Evolutionary conservation across 2,888 invertebrate species (phyloP).

Genomic region (Charanyca ferruginea): DNA sequence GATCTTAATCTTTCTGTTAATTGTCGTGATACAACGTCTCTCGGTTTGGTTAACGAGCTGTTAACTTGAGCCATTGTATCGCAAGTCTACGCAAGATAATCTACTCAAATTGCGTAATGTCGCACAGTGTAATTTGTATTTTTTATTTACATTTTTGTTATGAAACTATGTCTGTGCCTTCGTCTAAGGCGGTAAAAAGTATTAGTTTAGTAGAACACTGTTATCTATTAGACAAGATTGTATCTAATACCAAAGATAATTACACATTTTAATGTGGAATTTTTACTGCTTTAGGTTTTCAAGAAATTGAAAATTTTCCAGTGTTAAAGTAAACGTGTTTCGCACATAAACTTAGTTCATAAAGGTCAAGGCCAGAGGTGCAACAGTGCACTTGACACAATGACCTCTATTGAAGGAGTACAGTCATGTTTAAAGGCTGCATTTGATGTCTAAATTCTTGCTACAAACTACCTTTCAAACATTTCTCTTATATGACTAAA

Average conservation of each 20-base stretch:
- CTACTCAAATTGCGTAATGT: conserved; percentile 54
- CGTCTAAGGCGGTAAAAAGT: conserved; percentile 25
- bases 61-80: conserved; percentile 81
- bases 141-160: conserved; percentile 24
- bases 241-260: conserved; percentile 26
- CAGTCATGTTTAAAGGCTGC: conserved; percentile 4
- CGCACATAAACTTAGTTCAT: neutral
- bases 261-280: neutral
- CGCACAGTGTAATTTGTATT: conserved; percentile 26
- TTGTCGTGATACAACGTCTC: conserved; percentile 79
- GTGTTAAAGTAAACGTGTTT: neutral
- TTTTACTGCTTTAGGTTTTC: neutral
- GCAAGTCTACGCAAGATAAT: conserved; percentile 60
- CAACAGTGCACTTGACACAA: conserved; percentile 14
- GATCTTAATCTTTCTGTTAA: conserved; percentile 83
- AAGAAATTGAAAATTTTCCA: conserved; percentile 4
- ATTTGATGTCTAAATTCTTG: conserved; percentile 5
- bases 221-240: conserved; percentile 48
- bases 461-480: neutral
- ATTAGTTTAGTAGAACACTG: conserved; percentile 25
- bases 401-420: conserved; percentile 7
- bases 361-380: conserved; percentile 4
- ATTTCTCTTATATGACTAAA: conserved; percentile 1
- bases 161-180: conserved; percentile 15
- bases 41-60: conserved; percentile 82